A percentile compares a stretch with the other conserved stretches of the same genome.
Evolutionary conservation across 2,113 vertebrate genomes (phyloP).

Genomic region (Charadrius vociferus): DNA sequence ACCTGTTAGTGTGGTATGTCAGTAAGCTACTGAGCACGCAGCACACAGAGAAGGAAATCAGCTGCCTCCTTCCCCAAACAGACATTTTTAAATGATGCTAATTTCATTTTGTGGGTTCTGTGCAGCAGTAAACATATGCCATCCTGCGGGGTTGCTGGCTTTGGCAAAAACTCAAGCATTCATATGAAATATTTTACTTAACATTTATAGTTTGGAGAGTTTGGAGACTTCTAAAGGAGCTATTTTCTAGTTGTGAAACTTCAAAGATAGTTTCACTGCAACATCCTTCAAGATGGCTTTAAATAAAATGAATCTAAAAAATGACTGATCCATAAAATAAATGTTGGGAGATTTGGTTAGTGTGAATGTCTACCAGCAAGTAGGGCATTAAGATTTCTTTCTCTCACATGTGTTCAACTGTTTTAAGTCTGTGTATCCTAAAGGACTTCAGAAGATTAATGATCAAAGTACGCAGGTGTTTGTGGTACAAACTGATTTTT

Average conservation of each 20-base stretch:
- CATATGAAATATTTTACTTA: background rate
- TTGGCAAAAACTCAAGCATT: background rate
- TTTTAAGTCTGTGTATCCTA: background rate
- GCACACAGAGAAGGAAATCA: background rate
- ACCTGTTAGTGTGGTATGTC: background rate
- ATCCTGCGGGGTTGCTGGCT: background rate
- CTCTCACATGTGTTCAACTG: background rate
- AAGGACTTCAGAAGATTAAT: background rate
- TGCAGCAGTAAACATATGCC: background rate
- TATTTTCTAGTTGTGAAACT: background rate
- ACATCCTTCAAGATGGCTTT: background rate
- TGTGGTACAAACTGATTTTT: background rate
- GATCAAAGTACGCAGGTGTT: background rate
- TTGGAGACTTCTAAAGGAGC: background rate
- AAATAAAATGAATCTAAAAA: background rate
- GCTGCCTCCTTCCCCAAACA: background rate
- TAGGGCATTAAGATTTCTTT: background rate
- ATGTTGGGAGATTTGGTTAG: background rate
- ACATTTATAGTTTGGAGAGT: background rate
- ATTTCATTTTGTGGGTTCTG: background rate
- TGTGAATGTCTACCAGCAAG: background rate
- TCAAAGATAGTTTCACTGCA: background rate
- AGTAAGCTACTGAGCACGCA: background rate
- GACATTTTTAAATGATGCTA: background rate
- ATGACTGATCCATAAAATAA: background rate